Base-by-base conservation (phyloP, 2,113 vertebrate genomes). In the Acanthochromis polyacanthus region DNA sequence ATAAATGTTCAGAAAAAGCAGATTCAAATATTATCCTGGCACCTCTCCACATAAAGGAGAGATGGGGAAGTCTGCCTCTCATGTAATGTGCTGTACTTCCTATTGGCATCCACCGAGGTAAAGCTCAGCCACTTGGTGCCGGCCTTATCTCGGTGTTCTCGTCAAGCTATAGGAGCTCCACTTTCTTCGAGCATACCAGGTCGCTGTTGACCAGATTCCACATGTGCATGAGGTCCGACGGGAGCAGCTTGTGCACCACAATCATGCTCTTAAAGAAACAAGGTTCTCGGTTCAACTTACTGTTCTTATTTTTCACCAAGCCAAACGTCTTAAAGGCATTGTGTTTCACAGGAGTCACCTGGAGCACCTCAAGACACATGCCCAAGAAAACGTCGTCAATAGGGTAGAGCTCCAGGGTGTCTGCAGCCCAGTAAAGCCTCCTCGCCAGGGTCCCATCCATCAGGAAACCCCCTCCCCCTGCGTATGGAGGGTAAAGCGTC, bases 321-420 rank as follows among this genome's bases (percentile, higher is more conserved):
- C 98, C 98, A 38, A 99, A 99, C 0, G 98, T 99, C 93, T 97
- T 99, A 88, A 99, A 99, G 64, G 98, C 98, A 1, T 95, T 91
- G 0, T 99, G 98, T 58, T 94, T 95, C 8, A 94, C 36, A 0
- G 97, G 97, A 0, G 55, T 89, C 19, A 99, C 96, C 4, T 95
- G 92, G 22, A 99, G 94, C 65, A 95, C 92, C 74, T 99, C 95
- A 70, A 99, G 84, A 84, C 98, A 99, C 98, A 99, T 99, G 67
- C 98, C 98, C 60, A 99, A 88, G 85, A 98, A 99, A 48, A 99
- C 98, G 0, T 99, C 98, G 0, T 99, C 98, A 0, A 99, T 99
- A 40, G 98, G 98, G 55, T 96, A 99, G 16, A 99, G 93, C 69
- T 99, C 96, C 91, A 98, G 76, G 0, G 86, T 94, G 71, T 97